Conservation (phyloP, 2,113 vertebrate genomes). For the Cathartes aura region DNA sequence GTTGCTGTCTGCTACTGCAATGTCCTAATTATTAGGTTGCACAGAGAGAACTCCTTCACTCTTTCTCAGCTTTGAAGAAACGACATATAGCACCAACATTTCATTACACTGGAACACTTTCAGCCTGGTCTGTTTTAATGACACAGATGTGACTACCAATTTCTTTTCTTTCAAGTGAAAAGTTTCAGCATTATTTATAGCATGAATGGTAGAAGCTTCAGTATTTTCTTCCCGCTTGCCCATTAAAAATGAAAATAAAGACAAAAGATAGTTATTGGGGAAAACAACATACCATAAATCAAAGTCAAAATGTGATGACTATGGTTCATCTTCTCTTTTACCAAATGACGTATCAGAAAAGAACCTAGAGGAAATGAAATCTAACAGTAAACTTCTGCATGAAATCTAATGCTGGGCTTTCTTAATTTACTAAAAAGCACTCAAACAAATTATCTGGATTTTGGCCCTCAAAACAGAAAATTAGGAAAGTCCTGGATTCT, state of each 20-base stretch:
- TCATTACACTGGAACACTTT: conserved; percentile 6
- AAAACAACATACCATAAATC: neutral
- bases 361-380: neutral
- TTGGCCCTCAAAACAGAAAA: neutral
- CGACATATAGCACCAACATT: neutral
- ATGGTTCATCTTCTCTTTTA: neutral
- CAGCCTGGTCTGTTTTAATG: neutral
- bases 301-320: neutral
- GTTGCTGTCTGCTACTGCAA: neutral
- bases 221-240: neutral
- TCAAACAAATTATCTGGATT: neutral
- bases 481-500: neutral
- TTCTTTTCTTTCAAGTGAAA: conserved; percentile 13
- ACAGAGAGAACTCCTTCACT: neutral
- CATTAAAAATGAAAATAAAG: conserved; percentile 19
- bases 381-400: neutral
- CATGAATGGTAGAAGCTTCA: neutral
- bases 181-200: neutral
- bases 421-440: conserved; percentile 17
- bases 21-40: conserved; percentile 6
- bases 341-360: neutral
- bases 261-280: neutral
- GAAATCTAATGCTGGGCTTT: neutral
- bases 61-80: conserved; percentile 30
- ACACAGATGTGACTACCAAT: neutral